Evolutionary conservation across 2,113 vertebrate species (phyloP), one percentile per base, ranked within the genome.

Genomic region (Tauraco erythrolophus): DNA sequence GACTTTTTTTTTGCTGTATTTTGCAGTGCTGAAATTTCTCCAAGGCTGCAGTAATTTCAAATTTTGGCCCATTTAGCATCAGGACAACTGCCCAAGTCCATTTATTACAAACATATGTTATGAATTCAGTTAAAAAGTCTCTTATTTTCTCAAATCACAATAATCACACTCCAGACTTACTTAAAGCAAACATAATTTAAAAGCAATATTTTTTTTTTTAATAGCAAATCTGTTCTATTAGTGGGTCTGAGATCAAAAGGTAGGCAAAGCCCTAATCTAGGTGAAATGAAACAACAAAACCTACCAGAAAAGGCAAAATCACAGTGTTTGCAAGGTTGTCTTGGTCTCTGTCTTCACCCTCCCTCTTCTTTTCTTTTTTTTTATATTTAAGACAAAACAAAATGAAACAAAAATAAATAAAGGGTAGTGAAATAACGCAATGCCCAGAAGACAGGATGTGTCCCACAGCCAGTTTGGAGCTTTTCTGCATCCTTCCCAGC

Each of bases 41-140:
- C 77, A 84, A 56, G 53, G 11, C 80, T 89, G 54, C 81, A 79
- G 56, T 74, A 82, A 83, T 95, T 91, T 91, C 91, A 91, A 80
- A 83, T 91, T 94, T 95, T 97, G 95, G 96, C 91, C 95, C 41
- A 91, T 92, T 92, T 80, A 71, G 39, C 46, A 60, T 28, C 74
- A 95, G 92, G 58, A 97, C 31, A 96, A 94, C 66, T 77, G 70
- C 48, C 89, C 87, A 46, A 79, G 69, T n/a, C 74, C 77, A 80
- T 94, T 94, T 95, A 96, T 95, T 95, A 94, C 91, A 92, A 97
- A 92, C 94, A 95, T 72, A 72, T 97, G 96, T 89, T 91, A 92
- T 91, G 70, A 91, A 92, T 92, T 97, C 89, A 48, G 78, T 78
- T 92, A 94, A 97, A 96, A 97, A 95, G 76, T 80, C 90, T 94